phyloP scores from a whole-genome alignment of 1,140 invertebrate genomes.

The Brachionus asplanchnoidis region DNA sequence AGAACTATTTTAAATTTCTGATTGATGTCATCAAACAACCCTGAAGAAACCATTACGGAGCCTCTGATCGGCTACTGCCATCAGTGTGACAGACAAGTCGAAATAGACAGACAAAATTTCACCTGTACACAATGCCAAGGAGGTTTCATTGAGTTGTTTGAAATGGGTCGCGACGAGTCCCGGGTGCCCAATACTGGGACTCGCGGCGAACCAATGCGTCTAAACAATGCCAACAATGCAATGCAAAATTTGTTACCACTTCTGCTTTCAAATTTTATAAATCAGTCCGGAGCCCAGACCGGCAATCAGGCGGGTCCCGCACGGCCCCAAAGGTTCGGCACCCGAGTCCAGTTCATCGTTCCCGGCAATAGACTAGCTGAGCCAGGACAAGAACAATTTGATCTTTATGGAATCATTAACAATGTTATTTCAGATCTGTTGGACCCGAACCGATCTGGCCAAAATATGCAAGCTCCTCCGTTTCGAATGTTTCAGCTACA shows the following conservation, averaged over 20 bases:
- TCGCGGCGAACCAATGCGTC: neutral
- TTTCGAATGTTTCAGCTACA: slow-evolving; percentile 34
- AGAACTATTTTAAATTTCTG: neutral
- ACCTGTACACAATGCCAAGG: slow-evolving; percentile 20
- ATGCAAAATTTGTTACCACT: slow-evolving; percentile 2
- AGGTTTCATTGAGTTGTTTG: slow-evolving; percentile 41
- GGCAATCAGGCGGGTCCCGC: neutral
- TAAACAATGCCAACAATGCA: neutral
- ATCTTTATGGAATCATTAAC: slow-evolving; percentile 37
- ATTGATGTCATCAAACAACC: neutral
- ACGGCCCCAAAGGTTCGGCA: neutral
- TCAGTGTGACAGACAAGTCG: slow-evolving; percentile 40
- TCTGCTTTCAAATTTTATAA: neutral
- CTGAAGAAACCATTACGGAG: neutral
- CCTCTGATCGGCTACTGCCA: neutral
- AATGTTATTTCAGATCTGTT: slow-evolving; percentile 26
- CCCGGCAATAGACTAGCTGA: neutral
- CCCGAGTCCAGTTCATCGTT: slow-evolving; percentile 13
- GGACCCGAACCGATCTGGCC: neutral
- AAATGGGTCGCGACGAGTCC: neutral
- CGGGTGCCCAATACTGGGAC: neutral
- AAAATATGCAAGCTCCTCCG: slow-evolving; percentile 32
- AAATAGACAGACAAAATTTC: neutral
- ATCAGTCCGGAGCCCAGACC: neutral
- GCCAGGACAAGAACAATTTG: slow-evolving; percentile 32